A percentile compares a stretch with the other conserved stretches of the same genome.
These are phyloP conservation scores for Nautilus pompilius DNA, from an alignment of 1,140 invertebrate genomes.

Conservation along the genomic window DNA sequence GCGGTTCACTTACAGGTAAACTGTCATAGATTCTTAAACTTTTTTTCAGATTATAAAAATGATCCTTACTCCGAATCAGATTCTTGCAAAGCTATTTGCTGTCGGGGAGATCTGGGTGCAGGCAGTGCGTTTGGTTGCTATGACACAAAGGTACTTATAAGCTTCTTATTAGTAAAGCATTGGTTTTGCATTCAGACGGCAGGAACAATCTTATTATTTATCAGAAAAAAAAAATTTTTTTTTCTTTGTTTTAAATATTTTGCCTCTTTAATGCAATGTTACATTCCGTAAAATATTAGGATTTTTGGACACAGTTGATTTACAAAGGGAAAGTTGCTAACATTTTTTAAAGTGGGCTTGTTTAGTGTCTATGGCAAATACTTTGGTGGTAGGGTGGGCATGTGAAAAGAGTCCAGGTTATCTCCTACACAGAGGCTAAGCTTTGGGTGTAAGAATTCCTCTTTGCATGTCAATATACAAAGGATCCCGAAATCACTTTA, in stretches of 20 bases:
- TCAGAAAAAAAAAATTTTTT: not conserved
- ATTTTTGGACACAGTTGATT: not conserved
- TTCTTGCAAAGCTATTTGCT: constrained; percentile 47
- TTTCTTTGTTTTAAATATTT: not conserved
- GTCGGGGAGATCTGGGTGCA: constrained; percentile 40
- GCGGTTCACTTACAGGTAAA: no score
- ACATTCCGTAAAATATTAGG: not conserved
- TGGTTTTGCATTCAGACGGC: no score
- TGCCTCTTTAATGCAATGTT: not conserved
- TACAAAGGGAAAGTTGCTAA: not conserved
- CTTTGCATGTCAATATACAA: no score
- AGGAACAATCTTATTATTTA: no score
- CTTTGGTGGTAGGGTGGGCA: no score
- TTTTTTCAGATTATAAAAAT: constrained; percentile 41
- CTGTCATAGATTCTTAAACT: constrained; percentile 5
- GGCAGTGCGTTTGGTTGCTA: constrained; percentile 41
- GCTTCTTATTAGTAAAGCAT: not conserved
- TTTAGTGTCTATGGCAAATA: no score
- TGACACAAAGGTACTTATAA: constrained; percentile 44
- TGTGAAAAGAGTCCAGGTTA: no score
- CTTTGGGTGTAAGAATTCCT: no score
- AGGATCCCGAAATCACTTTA: no score
- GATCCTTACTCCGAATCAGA: constrained; percentile 45
- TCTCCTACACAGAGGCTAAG: no score
- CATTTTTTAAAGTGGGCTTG: no score